Evolutionary conservation across 2,113 vertebrate species (phyloP).

Genomic region (Mirounga angustirostris): DNA sequence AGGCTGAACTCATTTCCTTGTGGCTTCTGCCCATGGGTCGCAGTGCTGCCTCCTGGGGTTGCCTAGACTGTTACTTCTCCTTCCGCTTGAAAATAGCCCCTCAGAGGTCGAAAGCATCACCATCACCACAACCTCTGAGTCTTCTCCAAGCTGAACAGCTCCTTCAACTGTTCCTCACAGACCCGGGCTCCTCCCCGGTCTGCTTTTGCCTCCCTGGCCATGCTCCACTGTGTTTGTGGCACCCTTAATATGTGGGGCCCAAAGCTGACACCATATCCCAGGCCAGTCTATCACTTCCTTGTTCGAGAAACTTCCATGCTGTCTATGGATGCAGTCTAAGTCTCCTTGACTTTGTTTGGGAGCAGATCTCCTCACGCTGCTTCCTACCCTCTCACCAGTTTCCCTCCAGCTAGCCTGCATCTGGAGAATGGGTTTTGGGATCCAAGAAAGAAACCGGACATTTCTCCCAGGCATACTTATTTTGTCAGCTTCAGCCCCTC

Average conservation of each 20-base stretch:
- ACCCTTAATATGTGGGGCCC: neutral
- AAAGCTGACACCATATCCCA: neutral
- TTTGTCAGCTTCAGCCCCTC: neutral
- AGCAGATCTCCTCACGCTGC: neutral
- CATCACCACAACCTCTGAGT: neutral
- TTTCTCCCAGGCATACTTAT: neutral
- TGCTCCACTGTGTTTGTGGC: neutral
- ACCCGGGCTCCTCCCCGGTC: neutral
- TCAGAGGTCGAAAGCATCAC: neutral
- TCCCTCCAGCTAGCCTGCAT: neutral
- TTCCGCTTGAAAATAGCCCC: neutral
- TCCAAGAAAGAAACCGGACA: neutral
- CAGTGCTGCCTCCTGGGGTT: neutral
- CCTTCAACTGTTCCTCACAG: neutral
- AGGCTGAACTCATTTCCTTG: neutral
- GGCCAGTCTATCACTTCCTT: neutral
- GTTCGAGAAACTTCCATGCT: conserved; percentile 46
- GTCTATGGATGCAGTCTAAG: neutral
- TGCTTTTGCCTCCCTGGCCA: neutral
- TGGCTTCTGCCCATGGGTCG: neutral
- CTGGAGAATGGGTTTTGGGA: neutral
- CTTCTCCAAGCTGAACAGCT: neutral
- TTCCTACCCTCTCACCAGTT: neutral
- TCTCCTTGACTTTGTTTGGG: neutral
- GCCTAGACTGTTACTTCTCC: neutral